A percentile compares a stretch with the other conserved stretches of the same genome.
Conservation (phyloP, 2,888 invertebrate genomes). For the Hirtodrosophila trivittata region DNA sequence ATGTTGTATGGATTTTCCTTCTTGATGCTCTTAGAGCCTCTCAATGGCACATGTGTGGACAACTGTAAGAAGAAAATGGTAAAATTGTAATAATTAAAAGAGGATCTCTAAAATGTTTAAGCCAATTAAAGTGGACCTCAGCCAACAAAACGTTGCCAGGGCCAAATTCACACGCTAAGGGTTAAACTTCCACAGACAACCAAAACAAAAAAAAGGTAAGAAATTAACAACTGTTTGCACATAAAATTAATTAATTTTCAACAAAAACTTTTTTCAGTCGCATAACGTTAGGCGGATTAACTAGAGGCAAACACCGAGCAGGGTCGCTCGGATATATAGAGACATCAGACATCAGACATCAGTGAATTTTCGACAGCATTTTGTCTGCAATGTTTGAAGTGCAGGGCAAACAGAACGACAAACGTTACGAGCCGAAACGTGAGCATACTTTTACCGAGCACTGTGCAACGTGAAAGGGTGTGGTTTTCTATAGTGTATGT, state of each 20-base stretch:
- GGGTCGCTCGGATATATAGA: constrained; percentile 16
- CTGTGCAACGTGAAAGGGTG: constrained; percentile 31
- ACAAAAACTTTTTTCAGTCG: constrained; percentile 42
- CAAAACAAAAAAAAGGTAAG: constrained; percentile 17
- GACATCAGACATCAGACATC: constrained; percentile 39
- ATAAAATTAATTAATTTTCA: constrained; percentile 73
- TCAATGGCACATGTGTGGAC: constrained; percentile 38
- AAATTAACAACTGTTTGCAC: constrained; percentile 69
- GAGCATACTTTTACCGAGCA: constrained; percentile 64
- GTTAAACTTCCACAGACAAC: constrained; percentile 19
- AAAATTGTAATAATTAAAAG: constrained; percentile 1
- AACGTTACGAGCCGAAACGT: constrained; percentile 43
- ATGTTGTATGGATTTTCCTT: constrained; percentile 49
- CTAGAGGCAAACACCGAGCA: constrained; percentile 18
- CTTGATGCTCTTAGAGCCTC: constrained; percentile 20
- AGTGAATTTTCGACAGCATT: constrained; percentile 71
- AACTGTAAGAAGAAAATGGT: constrained; percentile 27
- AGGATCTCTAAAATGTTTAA: constrained; percentile 24
- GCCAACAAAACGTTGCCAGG: constrained; percentile 33
- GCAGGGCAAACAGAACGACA: constrained; percentile 63
- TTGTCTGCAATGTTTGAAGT: constrained; percentile 76
- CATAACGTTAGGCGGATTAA: constrained; percentile 64
- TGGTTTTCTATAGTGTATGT: constrained; percentile 8
- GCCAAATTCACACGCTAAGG: constrained; percentile 18
- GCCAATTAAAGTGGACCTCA: constrained; percentile 38